phyloP scores from a whole-genome alignment of 2,113 vertebrate genomes.

The Myanophis thanlyinensis region DNA sequence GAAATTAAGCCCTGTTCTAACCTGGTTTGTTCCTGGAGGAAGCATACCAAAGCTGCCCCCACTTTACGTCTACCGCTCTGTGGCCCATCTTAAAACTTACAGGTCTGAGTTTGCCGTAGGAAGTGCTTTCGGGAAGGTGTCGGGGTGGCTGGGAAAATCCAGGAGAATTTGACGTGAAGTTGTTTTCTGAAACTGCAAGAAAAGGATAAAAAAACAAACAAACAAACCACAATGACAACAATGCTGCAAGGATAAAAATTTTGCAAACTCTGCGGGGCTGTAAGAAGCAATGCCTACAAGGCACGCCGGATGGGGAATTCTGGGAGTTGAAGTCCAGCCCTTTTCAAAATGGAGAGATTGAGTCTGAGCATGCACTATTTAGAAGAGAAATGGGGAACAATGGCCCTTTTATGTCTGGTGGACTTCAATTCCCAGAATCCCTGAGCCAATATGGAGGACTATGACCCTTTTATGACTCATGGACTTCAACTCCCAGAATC shows the following conservation, averaged over 20 bases:
- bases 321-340: not conserved
- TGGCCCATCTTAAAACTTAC: conserved; percentile 69
- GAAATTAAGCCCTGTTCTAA: not conserved
- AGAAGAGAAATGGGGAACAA: not conserved
- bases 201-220: not conserved
- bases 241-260: not conserved
- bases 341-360: not conserved
- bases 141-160: conserved; percentile 81
- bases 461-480: no score
- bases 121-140: conserved; percentile 80
- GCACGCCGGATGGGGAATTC: not conserved
- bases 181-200: conserved; percentile 76
- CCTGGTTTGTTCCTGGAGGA: not conserved
- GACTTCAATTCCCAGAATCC: no score
- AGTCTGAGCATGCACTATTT: not conserved
- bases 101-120: conserved; percentile 86
- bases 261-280: fast-evolving
- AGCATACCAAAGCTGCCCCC: fast-evolving
- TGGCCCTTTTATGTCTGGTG: no score
- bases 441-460: no score
- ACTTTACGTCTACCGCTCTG: not conserved
- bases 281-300: not conserved
- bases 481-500: no score
- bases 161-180: conserved; percentile 79
- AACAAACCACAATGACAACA: not conserved